Base-by-base conservation (phyloP, 2,888 invertebrate genomes). In the Altica lythri region DNA sequence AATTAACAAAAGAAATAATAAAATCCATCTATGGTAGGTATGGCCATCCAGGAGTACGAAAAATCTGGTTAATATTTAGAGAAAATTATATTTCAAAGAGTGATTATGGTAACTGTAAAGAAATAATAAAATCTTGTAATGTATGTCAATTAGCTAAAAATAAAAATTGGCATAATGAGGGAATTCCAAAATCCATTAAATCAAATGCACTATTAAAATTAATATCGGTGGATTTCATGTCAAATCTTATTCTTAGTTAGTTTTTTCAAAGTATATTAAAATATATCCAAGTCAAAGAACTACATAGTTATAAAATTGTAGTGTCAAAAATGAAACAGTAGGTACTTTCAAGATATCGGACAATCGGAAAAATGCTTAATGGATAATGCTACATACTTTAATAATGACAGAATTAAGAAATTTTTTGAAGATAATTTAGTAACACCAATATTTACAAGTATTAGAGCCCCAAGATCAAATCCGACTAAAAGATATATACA, bases 231-330 rank as follows among this genome's bases (percentile, higher is more conserved):
- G 48, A 48, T 48, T 46, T 35, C 10, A 12, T 46, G 6, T 25
- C 25, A 8, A 35, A 46, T 16, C 10, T 35, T n/a, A 25, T 46
- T 14, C 1, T 19, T 9, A 46, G 32, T 19, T 3, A 19, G 14
- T 48, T 2, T 55, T 59, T 42, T 50, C 55, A 43, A 55, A 55
- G 46, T 55, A 35, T 14, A 30, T 46, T 1, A 40, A 46, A 30
- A 3, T 55, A n/a, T 55, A 50, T 19, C 17, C 52, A 19, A 29
- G 29, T 6, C 17, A 30, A 43, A 16, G 10, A 43, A 38, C 30
- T 14, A 37, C 18, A 35, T 12, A 1, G 38, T 14, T 10, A 12
- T 29, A n/a, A 29, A 13, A 14, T 22, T n/a, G n/a, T n/a, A n/a
- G n/a, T n/a, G n/a, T n/a, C n/a, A n/a, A n/a, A n/a, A n/a, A n/a